Percentiles rank a stretch among this genome's conserved stretches.
phyloP scores from a whole-genome alignment of 1,140 invertebrate genomes.

The Lethrus apterus region DNA sequence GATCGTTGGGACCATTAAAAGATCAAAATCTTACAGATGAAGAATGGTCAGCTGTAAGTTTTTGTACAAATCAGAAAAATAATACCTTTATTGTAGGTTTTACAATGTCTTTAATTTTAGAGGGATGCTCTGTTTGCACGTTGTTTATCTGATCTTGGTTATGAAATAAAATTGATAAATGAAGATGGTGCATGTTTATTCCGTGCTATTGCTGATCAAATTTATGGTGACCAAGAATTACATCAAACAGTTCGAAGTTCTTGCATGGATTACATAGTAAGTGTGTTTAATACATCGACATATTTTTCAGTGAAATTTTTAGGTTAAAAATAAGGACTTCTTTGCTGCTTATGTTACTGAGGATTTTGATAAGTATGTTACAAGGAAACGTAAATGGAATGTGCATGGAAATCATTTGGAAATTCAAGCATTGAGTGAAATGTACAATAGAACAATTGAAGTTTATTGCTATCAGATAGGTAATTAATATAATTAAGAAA shows the following conservation, averaged over 20 bases:
- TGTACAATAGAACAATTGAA: slow-evolving; percentile 89
- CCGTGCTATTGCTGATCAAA: slow-evolving; percentile 85
- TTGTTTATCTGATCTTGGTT: slow-evolving; percentile 65
- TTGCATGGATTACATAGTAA: slow-evolving; percentile 91
- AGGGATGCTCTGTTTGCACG: slow-evolving; percentile 55
- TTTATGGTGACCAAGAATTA: slow-evolving; percentile 92
- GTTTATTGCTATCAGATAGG: slow-evolving; percentile 83
- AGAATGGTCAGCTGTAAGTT: slow-evolving; percentile 37
- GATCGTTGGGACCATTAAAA: slow-evolving; percentile 26
- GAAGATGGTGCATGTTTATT: slow-evolving; percentile 93
- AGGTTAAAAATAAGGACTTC: slow-evolving; percentile 80
- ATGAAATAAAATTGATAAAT: slow-evolving; percentile 79
- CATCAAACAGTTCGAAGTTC: slow-evolving; percentile 75
- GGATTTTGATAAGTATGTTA: slow-evolving; percentile 81
- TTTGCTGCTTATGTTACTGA: slow-evolving; percentile 92
- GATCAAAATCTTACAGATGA: slow-evolving; percentile 32
- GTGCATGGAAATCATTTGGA: slow-evolving; percentile 92
- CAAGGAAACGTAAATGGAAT: slow-evolving; percentile 67
- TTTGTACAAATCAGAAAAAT: not conserved
- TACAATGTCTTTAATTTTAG: slow-evolving; percentile 23
- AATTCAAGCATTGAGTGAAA: slow-evolving; percentile 89
- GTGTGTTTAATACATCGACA: slow-evolving; percentile 32
- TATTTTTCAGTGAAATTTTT: slow-evolving; percentile 18
- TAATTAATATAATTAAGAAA: slow-evolving; percentile 38
- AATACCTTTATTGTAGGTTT: not conserved